Base-by-base conservation (phyloP, 2,797 vertebrate species). In the Craterocephalus amniculus region DNA sequence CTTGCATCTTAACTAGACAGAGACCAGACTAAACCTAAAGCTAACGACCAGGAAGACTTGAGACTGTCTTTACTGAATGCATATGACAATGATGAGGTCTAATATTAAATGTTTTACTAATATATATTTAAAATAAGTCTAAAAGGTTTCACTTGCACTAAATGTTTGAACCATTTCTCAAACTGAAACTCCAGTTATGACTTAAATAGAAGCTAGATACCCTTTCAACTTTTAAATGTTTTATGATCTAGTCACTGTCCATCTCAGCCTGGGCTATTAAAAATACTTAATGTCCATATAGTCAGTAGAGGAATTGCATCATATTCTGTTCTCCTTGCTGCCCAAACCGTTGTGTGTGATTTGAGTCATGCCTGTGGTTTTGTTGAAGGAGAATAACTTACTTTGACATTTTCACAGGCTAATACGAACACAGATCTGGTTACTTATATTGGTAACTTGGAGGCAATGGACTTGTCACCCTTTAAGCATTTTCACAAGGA, bases 351-450 rank as follows among this genome's bases (percentile, higher is more conserved):
- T 32, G 58, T 59, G 68, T 49, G 26, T 70, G 61, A 75, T 82
- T 70, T 16, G 58, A 74, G 36, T 68, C 74, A 83, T 80, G 74
- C 70, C 62, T 85, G 72, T 71, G 81, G 79, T 89, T 75, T 72
- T 82, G 68, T 75, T 51, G 62, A 29, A 62, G 54, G 26, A 80
- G 43, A 73, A 57, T 68, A 78, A 80, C 72, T 64, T 43, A n/a
- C 72, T 83, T 81, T 72, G 66, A 69, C 69, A 70, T 45, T 5
- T 79, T 71, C 70, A 77, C 63, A 36, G 76, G 78, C 59, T 64
- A 70, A 59, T 16, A 27, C 38, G 52, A 75, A 35, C 26, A 63
- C 20, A 48, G 38, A 31, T 34, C 13, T 67, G 57, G 14, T 67
- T 51, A 49, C 52, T 74, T 55, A 27, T 52, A 22, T 38, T 6